phyloP scores from a whole-genome alignment of 2,797 vertebrate genomes.

The Acestrorhynchus altus region DNA sequence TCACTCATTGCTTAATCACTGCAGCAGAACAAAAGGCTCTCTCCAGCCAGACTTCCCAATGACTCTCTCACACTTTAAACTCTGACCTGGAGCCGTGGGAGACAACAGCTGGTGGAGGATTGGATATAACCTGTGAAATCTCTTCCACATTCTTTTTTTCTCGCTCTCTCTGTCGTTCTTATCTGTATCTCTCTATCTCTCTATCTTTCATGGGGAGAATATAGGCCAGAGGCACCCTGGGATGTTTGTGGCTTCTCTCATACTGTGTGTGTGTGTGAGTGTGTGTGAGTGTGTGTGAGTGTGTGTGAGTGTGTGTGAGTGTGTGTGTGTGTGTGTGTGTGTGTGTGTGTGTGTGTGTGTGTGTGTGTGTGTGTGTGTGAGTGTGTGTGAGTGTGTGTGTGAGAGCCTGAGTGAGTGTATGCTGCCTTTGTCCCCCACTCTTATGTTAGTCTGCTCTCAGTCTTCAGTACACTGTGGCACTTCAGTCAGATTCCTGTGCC shows the following conservation, averaged over 20 bases:
- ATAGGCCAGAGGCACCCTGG: constrained; percentile 38
- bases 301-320: constrained; percentile 6
- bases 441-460: constrained; percentile 26
- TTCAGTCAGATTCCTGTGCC: constrained; percentile 39
- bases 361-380: neutral
- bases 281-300: neutral
- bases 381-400: constrained; percentile 12
- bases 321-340: neutral
- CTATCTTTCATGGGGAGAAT: constrained; percentile 33
- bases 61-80: constrained; percentile 59
- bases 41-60: constrained; percentile 47
- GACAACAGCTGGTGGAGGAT: constrained; percentile 34
- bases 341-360: constrained; percentile 10
- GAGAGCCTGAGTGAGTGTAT: neutral
- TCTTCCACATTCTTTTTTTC: constrained; percentile 41
- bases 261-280: constrained; percentile 5
- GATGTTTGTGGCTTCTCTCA: constrained; percentile 46
- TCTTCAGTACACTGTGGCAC: constrained; percentile 39
- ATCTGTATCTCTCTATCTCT: constrained; percentile 22
- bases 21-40: constrained; percentile 36
- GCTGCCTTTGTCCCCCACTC: neutral
- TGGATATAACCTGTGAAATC: constrained; percentile 44
- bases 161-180: constrained; percentile 3
- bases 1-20: constrained; percentile 59
- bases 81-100: constrained; percentile 55